Conservation (phyloP, 2,797 vertebrate species). For the Diceros bicornis region DNA sequence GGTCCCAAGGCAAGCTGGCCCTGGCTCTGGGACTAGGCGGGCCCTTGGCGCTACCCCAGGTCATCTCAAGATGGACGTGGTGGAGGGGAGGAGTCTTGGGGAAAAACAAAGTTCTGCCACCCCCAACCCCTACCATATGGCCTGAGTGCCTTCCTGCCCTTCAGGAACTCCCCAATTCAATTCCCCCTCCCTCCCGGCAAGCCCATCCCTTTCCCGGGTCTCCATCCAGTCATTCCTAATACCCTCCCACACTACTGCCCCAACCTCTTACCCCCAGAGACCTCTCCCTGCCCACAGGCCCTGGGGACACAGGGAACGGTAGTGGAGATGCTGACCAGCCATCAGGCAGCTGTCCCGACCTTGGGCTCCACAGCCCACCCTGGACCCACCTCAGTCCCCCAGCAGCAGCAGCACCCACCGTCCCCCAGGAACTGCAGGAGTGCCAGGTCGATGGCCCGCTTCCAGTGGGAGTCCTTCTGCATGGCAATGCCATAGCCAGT, state of each 20-base stretch:
- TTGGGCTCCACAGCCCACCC: background rate
- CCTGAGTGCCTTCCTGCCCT: background rate
- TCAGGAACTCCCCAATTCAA: background rate
- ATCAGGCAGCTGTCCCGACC: accelerated
- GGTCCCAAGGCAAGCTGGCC: background rate
- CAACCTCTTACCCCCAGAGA: background rate
- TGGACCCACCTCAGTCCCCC: background rate
- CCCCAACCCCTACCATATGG: background rate
- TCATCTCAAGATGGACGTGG: background rate
- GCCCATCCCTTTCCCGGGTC: background rate
- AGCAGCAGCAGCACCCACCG: constrained; percentile 88
- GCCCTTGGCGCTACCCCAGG: background rate
- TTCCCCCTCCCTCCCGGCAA: background rate
- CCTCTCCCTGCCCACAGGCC: background rate
- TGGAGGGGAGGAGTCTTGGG: background rate
- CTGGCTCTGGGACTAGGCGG: background rate
- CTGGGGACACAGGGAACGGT: background rate
- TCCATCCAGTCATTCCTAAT: background rate
- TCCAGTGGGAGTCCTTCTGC: constrained; percentile 98
- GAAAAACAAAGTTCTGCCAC: background rate
- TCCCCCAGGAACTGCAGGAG: constrained; percentile 98
- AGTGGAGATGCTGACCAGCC: background rate
- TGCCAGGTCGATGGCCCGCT: constrained; percentile 96
- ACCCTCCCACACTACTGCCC: background rate
- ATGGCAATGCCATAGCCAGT: constrained; percentile 98